Evolutionary conservation across 2,797 vertebrate species (phyloP).

Genomic region (Tadarida brasiliensis): DNA sequence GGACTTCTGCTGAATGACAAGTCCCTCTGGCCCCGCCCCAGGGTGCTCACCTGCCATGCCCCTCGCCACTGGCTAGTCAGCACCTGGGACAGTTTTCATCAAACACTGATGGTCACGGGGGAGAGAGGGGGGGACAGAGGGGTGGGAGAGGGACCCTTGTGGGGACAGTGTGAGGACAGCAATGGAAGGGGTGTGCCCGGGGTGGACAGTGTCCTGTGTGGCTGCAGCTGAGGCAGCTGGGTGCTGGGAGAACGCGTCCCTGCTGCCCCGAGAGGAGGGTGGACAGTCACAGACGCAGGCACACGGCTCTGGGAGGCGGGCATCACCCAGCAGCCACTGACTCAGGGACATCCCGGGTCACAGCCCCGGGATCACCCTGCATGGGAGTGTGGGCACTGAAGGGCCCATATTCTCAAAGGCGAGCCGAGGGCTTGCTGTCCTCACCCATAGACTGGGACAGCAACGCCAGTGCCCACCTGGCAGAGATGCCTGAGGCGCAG

Average conservation of each 20-base stretch:
- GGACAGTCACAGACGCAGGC: accelerated
- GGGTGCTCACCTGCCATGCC: too few species aligned
- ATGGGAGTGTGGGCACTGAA: not conserved
- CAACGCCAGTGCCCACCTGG: not conserved
- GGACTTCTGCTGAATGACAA: not conserved
- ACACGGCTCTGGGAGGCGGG: not conserved
- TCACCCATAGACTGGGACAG: not conserved
- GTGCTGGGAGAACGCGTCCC: too few species aligned
- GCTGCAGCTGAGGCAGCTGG: not conserved
- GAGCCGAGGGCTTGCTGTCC: not conserved
- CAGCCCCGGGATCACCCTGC: not conserved
- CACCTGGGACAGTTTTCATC: too few species aligned
- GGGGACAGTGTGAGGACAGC: not conserved
- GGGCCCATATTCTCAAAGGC: not conserved
- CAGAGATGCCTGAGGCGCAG: not conserved
- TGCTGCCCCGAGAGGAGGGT: not conserved
- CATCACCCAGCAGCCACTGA: accelerated
- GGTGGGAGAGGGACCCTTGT: not conserved
- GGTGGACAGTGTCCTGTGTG: not conserved
- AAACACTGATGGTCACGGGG: too few species aligned
- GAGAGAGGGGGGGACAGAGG: accelerated
- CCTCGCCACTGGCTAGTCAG: too few species aligned
- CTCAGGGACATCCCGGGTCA: not conserved
- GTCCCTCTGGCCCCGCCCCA: too few species aligned
- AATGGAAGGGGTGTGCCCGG: accelerated